Evolutionary conservation across 2,888 invertebrate species (phyloP), one percentile per base, ranked within the genome.

Genomic region (Papilio demoleus): DNA sequence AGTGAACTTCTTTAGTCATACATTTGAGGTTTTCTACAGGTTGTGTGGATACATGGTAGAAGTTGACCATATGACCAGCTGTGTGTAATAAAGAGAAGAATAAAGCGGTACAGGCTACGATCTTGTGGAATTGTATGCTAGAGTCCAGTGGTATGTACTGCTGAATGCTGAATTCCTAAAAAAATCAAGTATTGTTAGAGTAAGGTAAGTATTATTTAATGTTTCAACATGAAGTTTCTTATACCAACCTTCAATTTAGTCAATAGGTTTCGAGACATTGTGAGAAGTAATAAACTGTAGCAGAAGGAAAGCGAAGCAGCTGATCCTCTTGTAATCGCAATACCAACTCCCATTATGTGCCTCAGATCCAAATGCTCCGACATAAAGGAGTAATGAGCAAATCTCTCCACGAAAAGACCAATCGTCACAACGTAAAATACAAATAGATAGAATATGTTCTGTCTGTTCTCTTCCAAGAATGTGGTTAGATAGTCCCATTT

Each of bases 301-400:
- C 98, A 98, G 88, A 99, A 99, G 0, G 98, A 98, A 8, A 99
- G 85, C 0, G 98, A 97, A 0, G 98, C 98, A 0, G 99, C 99
- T 0, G 98, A 97, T 19, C 98, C 98, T 84, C 98, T 93, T 0
- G 98, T 98, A 75, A 98, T 97, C 8, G 98, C 98, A 62, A 99
- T 99, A 0, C 99, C 98, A 1, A 98, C 97, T 1, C 99, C 99
- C 99, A 99, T 99, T 53, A 99, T 98, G 81, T 99, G 98, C 1
- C 99, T 93, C 75, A 99, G 88, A 86, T 99, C 99, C 27, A 98
- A 96, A 86, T 99, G 98, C 81, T 99, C 99, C 0, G 98, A 96
- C 97, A 99, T 97, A 85, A 98, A 98, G 0, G 98, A 97, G 83
- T 99, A 99, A 91, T 98, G 97, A 67, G 98, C 98, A 81, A 99